These are phyloP conservation scores for Thecocarcelia acutangulata DNA, from an alignment of 2,888 invertebrate species.

Conservation along the genomic window DNA sequence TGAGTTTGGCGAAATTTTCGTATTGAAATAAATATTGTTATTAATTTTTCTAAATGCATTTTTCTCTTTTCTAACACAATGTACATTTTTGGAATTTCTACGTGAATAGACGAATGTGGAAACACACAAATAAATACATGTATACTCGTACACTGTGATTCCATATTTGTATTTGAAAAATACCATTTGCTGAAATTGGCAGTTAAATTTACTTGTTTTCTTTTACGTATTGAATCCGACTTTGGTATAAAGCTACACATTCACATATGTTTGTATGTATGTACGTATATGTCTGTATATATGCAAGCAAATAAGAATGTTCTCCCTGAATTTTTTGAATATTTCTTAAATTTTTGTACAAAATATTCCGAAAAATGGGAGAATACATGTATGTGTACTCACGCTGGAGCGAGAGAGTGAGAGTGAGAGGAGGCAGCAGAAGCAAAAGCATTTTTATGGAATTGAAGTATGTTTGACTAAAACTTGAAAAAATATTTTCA, in stretches of 20 bases:
- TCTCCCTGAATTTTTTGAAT: slow-evolving; percentile 26
- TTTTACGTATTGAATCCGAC: slow-evolving; percentile 48
- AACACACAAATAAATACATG: not conserved
- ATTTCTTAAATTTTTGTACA: slow-evolving; percentile 29
- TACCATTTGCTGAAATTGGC: slow-evolving; percentile 67
- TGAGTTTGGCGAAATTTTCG: too few relatives aligned
- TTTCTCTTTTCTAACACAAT: not conserved
- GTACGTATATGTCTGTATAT: too few relatives aligned
- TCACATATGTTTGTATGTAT: too few relatives aligned
- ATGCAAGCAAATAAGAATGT: too few relatives aligned
- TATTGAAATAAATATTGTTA: too few relatives aligned
- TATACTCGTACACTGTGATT: not conserved
- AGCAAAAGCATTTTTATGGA: slow-evolving; percentile 60
- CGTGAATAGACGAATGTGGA: slow-evolving; percentile 16
- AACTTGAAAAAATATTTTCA: slow-evolving; percentile 72
- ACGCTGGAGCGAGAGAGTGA: not conserved
- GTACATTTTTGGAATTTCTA: slow-evolving; percentile 20
- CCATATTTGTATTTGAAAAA: slow-evolving; percentile 35
- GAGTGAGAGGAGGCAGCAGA: not conserved
- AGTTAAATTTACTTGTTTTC: slow-evolving; percentile 64
- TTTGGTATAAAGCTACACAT: not conserved
- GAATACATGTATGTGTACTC: not conserved
- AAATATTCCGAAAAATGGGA: slow-evolving; percentile 1
- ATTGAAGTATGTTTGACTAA: slow-evolving; percentile 71
- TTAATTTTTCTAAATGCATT: too few relatives aligned